Base-by-base conservation (phyloP, 2,888 invertebrate genomes). In the Lochmaea capreae region DNA sequence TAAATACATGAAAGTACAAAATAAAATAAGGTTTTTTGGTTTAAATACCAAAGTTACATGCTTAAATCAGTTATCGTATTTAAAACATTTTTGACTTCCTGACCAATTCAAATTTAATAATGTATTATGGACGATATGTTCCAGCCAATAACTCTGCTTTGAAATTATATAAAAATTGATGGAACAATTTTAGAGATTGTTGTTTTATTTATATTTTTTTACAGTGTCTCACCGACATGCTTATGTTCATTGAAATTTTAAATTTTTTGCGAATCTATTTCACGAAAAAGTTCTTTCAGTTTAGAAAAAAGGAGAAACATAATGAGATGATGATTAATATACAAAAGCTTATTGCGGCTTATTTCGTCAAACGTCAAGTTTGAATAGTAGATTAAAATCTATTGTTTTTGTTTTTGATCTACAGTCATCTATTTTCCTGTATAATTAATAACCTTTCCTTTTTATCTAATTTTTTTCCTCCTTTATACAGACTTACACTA, bases 261-360 rank as follows among this genome's bases (percentile, higher is more conserved):
- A 10, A 9, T 54, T 54, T 18, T 16, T 54, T 3, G n/a, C n/a
- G 16, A 9, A 9, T 54, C 16, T 54, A 18, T 43, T 46, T 46
- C 12, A 46, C 54, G 10, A 16, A 16, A 16, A 54, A 54, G n/a
- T 6, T 52, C 52, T 52, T 52, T 52, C n/a, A 18, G 10, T 10
- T 16, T n/a, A n/a, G n/a, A 52, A 52, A 52, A n/a, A 16, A 52
- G 8, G n/a, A n/a, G 52, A 52, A 52, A 52, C 16, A 18, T 9
- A 16, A 54, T 54, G 16, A 16, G 16, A 16, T 16, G 16, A 54
- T 54, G 54, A 54, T 54, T 16, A 54, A 54, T 54, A 9, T 16
- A 54, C 16, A 33, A 54, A 54, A 18, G 54, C 54, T 54, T 10
- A 54, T 54, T 54, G 54, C 54, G 54, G 54, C n/a, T 54, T 54